phyloP scores from a whole-genome alignment of 23 tunicate species.

The Oikopleura albicans region DNA sequence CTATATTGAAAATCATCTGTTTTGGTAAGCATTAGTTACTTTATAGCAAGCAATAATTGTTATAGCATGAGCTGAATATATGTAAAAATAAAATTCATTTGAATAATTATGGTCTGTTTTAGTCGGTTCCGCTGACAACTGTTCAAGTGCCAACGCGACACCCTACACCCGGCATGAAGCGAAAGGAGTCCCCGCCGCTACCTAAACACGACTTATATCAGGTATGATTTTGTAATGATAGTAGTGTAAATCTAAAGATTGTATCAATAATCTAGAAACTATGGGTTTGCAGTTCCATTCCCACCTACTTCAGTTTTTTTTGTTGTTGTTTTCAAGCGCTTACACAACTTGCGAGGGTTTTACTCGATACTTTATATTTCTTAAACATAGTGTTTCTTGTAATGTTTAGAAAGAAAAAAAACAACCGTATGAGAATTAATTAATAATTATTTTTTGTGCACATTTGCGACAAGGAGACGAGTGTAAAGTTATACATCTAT shows the following conservation, averaged over 20 bases:
- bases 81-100: too few relatives aligned
- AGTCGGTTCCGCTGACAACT: neutral
- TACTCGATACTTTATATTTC: neutral
- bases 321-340: neutral
- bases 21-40: too few relatives aligned
- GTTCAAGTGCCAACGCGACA: neutral
- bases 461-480: too few relatives aligned
- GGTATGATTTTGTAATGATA: neutral
- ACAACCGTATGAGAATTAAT: too few relatives aligned
- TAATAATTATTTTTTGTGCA: too few relatives aligned
- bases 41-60: too few relatives aligned
- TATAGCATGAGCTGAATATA: too few relatives aligned
- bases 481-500: too few relatives aligned
- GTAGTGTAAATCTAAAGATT: neutral
- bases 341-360: neutral
- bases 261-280: neutral
- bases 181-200: conserved; percentile 6
- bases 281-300: neutral
- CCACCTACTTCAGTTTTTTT: neutral
- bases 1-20: too few relatives aligned
- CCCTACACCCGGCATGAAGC: neutral
- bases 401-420: neutral
- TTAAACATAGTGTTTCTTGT: neutral
- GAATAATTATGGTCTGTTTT: too few relatives aligned
- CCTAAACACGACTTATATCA: neutral